Evolutionary conservation across 2,797 vertebrate genomes (phyloP).

Genomic region (Fratercula arctica): DNA sequence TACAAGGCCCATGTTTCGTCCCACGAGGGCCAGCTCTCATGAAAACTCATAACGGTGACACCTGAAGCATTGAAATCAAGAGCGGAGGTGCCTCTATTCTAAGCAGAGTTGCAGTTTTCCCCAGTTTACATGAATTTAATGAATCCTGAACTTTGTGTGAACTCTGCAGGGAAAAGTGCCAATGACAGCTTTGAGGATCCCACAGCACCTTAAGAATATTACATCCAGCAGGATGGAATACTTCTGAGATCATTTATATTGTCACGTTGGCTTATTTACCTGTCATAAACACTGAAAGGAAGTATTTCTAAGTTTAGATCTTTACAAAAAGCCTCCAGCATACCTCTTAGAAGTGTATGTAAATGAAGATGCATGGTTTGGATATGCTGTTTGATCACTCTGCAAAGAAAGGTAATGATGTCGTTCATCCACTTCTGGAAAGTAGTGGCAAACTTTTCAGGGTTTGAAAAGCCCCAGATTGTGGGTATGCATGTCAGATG

Average conservation of each 20-base stretch:
- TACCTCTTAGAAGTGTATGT: background rate
- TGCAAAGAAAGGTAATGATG: background rate
- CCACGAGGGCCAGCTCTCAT: background rate
- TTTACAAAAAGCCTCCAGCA: background rate
- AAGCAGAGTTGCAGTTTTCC: background rate
- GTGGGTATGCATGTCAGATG: background rate
- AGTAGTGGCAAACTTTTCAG: background rate
- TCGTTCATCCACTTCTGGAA: background rate
- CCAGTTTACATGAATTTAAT: background rate
- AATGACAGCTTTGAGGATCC: background rate
- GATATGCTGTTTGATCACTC: background rate
- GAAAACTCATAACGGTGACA: background rate
- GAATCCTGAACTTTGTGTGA: background rate
- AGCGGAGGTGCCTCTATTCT: background rate
- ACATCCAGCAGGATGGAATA: background rate
- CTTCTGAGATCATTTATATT: background rate
- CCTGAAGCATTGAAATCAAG: background rate
- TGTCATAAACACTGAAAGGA: background rate
- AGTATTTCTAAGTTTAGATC: background rate
- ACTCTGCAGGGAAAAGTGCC: background rate
- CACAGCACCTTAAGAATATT: background rate
- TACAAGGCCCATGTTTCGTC: accelerated
- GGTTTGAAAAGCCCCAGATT: background rate
- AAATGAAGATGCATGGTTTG: background rate
- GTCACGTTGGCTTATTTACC: background rate